phyloP scores from a whole-genome alignment of 2,113 vertebrate species.

The Oreochromis aureus region DNA sequence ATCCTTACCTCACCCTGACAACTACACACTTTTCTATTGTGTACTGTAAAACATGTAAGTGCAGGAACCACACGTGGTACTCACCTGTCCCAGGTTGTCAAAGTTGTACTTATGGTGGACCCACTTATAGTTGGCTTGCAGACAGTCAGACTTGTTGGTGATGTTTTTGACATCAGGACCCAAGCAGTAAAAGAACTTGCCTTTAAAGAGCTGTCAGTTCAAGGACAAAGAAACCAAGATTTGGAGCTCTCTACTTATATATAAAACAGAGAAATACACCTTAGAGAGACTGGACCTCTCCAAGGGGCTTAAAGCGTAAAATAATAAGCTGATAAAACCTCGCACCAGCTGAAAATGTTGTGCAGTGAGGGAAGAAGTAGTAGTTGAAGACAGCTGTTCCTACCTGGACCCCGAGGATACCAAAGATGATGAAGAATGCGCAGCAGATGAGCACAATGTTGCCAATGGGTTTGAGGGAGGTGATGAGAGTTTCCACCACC shows the following conservation, averaged over 20 bases:
- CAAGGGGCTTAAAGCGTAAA: background rate
- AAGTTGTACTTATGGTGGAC: slow-evolving; percentile 99
- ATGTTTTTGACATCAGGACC: slow-evolving; percentile 92
- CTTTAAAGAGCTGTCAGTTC: slow-evolving; percentile 88
- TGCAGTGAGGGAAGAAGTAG: background rate
- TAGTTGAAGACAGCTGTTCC: background rate
- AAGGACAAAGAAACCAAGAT: slow-evolving; percentile 6
- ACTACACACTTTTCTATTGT: background rate
- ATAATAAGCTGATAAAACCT: slow-evolving; percentile 26
- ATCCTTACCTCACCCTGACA: background rate
- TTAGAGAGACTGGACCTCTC: background rate
- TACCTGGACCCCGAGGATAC: slow-evolving; percentile 97
- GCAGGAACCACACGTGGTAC: background rate
- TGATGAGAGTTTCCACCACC: slow-evolving; percentile 97
- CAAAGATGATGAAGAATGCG: slow-evolving; percentile 98
- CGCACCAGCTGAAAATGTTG: background rate
- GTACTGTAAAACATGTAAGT: background rate
- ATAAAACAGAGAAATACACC: background rate
- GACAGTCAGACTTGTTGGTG: slow-evolving; percentile 93
- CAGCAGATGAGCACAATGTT: slow-evolving; percentile 99
- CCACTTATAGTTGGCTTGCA: slow-evolving; percentile 95
- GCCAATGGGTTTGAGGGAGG: slow-evolving; percentile 96
- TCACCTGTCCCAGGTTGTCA: slow-evolving; percentile 94
- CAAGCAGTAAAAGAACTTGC: slow-evolving; percentile 96
- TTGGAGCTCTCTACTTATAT: background rate